phyloP scores from a whole-genome alignment of 2,888 invertebrate species.

The Teleiodes luculella region DNA sequence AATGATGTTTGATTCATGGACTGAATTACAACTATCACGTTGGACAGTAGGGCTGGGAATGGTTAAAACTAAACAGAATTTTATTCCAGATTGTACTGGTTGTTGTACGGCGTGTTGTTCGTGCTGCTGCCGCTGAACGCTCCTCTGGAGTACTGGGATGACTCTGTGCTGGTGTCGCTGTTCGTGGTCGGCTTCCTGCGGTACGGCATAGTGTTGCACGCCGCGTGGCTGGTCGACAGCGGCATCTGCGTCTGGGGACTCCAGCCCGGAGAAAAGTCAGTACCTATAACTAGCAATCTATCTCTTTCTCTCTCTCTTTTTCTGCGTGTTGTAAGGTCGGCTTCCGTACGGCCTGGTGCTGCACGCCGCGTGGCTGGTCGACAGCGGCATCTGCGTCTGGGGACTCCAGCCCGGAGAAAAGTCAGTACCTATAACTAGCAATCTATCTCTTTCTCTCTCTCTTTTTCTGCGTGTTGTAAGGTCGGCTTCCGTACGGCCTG shows the following conservation, averaged over 20 bases:
- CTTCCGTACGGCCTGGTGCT: conserved; percentile 80
- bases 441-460: no score
- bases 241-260: conserved; percentile 86
- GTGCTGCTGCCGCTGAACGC: conserved; percentile 85
- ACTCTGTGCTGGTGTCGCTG: conserved; percentile 79
- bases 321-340: no score
- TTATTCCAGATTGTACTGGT: conserved; percentile 82
- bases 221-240: conserved; percentile 86
- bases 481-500: conserved; percentile 82
- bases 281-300: no score
- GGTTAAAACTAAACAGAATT: no score
- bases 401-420: conserved; percentile 83
- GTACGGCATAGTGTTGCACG: conserved; percentile 80
- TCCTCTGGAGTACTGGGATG: conserved; percentile 88
- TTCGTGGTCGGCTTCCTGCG: conserved; percentile 85
- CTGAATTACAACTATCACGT: no score
- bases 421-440: conserved; percentile 81
- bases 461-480: no score
- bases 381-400: conserved; percentile 86
- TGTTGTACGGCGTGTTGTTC: conserved; percentile 81
- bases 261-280: conserved; percentile 84
- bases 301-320: no score
- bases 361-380: conserved; percentile 84
- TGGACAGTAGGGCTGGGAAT: no score
- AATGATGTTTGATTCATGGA: no score